phyloP scores from a whole-genome alignment of 2,113 vertebrate species.

The Sturnus vulgaris region DNA sequence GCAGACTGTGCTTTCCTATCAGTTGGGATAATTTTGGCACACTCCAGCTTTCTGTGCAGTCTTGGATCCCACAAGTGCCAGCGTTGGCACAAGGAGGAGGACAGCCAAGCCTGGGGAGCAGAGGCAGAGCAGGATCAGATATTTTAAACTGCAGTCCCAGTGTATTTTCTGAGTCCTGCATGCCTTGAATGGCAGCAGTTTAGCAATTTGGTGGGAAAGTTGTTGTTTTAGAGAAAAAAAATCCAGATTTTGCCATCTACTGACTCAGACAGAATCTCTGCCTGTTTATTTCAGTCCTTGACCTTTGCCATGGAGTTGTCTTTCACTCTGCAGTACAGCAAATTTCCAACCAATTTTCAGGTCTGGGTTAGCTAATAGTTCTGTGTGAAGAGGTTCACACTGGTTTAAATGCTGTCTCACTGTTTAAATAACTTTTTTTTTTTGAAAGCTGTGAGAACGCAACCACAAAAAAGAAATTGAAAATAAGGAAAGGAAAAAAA shows the following conservation, averaged over 20 bases:
- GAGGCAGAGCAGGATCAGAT: background rate
- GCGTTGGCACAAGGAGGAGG: background rate
- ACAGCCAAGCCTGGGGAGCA: background rate
- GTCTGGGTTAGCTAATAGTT: background rate
- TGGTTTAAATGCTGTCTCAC: background rate
- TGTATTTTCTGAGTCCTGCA: background rate
- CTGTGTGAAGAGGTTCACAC: background rate
- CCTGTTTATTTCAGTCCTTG: background rate
- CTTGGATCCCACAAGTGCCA: background rate
- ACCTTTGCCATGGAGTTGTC: background rate
- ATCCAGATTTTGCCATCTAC: background rate
- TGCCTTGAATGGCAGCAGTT: background rate
- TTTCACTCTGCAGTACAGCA: background rate
- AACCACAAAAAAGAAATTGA: rapidly evolving
- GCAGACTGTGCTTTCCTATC: background rate
- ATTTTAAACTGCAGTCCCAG: background rate
- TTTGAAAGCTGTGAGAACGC: background rate
- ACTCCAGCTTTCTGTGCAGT: background rate
- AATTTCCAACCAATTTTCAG: background rate
- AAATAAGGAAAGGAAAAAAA: background rate
- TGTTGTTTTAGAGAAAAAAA: background rate
- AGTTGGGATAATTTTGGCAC: background rate
- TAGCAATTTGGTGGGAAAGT: background rate
- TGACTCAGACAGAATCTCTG: background rate
- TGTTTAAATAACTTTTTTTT: background rate